Evolutionary conservation across 1,140 invertebrate species (phyloP).

Genomic region (Anastrepha ludens): DNA sequence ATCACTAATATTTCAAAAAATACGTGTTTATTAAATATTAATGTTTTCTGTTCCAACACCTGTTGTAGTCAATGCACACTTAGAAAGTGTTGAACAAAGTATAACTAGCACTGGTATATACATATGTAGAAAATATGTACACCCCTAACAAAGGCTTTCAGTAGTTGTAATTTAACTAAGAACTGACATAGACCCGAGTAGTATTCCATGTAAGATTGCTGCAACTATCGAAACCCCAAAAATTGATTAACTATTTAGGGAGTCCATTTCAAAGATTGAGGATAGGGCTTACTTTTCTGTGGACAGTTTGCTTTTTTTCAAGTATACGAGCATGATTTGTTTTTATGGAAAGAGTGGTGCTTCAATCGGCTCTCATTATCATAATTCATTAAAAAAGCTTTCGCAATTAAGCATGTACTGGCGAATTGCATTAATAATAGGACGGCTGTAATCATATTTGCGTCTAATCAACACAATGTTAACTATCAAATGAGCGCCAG

Average conservation of each 20-base stretch:
- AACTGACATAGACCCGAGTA: too few relatives aligned
- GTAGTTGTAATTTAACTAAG: too few relatives aligned
- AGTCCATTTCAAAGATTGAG: too few relatives aligned
- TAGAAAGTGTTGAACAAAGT: conserved; percentile 15
- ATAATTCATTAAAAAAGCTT: too few relatives aligned
- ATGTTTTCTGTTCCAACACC: conserved; percentile 27
- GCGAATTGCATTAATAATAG: background rate
- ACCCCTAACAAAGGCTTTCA: too few relatives aligned
- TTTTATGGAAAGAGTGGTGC: background rate
- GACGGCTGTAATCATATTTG: background rate
- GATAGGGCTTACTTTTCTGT: background rate
- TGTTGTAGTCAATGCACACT: conserved; percentile 25
- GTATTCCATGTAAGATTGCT: too few relatives aligned
- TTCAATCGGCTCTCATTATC: too few relatives aligned
- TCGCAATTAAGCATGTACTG: too few relatives aligned
- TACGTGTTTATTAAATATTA: conserved; percentile 10
- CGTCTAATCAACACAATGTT: background rate
- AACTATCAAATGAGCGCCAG: background rate
- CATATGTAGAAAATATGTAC: background rate
- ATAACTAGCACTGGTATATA: background rate
- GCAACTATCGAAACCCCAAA: too few relatives aligned
- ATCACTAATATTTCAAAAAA: conserved; percentile 44
- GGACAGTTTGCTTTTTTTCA: background rate
- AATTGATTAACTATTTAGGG: too few relatives aligned
- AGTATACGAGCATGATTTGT: background rate